These are phyloP conservation scores for Agelas oroides DNA, from an alignment of 37 sponge, comb jelly and placozoan genomes.

Conservation along the genomic window DNA sequence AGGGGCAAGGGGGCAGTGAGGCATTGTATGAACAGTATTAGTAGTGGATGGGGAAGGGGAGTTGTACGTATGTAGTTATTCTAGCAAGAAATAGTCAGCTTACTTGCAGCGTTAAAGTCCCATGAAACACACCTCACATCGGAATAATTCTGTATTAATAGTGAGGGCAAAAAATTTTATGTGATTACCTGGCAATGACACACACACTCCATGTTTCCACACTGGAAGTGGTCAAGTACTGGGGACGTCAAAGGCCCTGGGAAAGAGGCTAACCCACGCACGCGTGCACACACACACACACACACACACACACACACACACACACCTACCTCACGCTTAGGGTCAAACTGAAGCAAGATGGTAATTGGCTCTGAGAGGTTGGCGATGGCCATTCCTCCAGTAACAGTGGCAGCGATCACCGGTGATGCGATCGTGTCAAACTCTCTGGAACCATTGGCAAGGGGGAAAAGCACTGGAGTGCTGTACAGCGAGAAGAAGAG, in stretches of 20 bases:
- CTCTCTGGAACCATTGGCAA: not conserved
- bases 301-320: not conserved
- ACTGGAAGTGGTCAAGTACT: too few species aligned
- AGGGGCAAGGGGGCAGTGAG: too few species aligned
- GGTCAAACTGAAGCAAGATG: too few species aligned
- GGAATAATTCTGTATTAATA: not conserved
- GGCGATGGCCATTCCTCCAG: not conserved
- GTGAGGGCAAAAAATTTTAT: not conserved
- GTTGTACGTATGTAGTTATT: too few species aligned
- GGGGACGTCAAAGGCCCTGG: too few species aligned
- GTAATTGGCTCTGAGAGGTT: constrained; percentile 2
- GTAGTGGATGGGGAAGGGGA: too few species aligned
- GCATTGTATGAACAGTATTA: not conserved
- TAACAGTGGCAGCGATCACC: constrained; percentile 24
- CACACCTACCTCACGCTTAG: not conserved
- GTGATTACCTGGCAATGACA: too few species aligned
- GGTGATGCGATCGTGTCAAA: not conserved
- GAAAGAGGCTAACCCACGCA: too few species aligned
- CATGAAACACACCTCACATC: constrained; percentile 48
- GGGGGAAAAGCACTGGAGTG: constrained; percentile 9
- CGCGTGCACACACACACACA: too few species aligned
- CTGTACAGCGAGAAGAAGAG: constrained; percentile 18
- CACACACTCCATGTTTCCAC: too few species aligned
- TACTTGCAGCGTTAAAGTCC: constrained; percentile 50
- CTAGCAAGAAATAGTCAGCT: not conserved